Evolutionary conservation across 2,797 vertebrate genomes (phyloP).

Genomic region (Nothura maculosa): DNA sequence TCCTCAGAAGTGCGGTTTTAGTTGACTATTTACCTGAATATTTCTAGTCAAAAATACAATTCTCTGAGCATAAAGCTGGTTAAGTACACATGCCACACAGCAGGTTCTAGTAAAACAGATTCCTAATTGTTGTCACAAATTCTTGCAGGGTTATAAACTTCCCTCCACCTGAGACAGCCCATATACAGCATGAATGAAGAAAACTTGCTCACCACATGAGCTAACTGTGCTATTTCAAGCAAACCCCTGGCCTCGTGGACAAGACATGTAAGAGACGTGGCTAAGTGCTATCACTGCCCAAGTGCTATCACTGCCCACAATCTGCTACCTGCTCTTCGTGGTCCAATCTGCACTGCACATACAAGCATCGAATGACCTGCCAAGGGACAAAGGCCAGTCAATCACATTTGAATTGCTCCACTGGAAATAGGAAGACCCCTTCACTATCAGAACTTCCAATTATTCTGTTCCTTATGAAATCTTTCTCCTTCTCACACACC

Average conservation of each 20-base stretch:
- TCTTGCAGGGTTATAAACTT: neutral
- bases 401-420: neutral
- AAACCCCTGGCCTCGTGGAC: neutral
- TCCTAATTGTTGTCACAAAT: neutral
- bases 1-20: neutral
- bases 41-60: neutral
- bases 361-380: neutral
- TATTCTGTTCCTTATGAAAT: neutral
- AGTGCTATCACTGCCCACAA: neutral
- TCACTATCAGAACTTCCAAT: neutral
- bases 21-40: neutral
- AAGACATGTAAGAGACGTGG: neutral
- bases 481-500: neutral
- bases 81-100: neutral
- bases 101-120: neutral
- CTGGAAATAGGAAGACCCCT: neutral
- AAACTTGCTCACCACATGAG: neutral
- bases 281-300: neutral
- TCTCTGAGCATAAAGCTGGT: neutral
- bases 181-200: neutral
- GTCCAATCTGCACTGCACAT: neutral
- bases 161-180: neutral
- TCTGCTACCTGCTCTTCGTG: neutral
- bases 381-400: rapidly evolving
- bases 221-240: neutral